Conservation (phyloP, 2,888 invertebrate genomes). For the Philereme transversata region DNA sequence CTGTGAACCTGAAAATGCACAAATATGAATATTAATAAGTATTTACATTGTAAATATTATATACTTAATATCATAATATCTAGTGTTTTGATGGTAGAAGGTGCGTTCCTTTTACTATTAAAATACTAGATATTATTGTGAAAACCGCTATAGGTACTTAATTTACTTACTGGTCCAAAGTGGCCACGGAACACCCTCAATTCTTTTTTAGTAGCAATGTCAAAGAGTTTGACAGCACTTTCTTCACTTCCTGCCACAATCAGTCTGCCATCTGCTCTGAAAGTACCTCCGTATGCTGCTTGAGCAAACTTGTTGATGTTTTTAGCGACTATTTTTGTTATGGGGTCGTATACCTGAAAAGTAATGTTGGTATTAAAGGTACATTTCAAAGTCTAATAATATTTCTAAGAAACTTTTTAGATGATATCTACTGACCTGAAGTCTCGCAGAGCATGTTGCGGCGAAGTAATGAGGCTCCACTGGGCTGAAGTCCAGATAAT, state of each 20-base stretch:
- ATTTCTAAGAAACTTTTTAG: not conserved
- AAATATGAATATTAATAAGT: not conserved
- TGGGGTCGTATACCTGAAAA: constrained; percentile 91
- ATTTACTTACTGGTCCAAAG: constrained; percentile 84
- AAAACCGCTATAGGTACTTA: too few species aligned
- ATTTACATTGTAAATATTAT: constrained; percentile 1
- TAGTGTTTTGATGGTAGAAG: too few species aligned
- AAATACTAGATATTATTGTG: too few species aligned
- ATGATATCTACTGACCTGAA: constrained; percentile 77
- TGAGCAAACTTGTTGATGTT: constrained; percentile 93
- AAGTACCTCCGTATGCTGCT: constrained; percentile 93
- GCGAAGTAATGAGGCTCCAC: constrained; percentile 95
- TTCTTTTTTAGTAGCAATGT: constrained; percentile 91
- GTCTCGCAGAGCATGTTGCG: constrained; percentile 95
- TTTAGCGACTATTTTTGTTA: constrained; percentile 91
- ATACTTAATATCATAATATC: too few species aligned
- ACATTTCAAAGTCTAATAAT: not conserved
- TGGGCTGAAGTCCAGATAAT: constrained; percentile 95
- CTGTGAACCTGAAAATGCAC: constrained; percentile 86
- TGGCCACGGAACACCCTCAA: constrained; percentile 95
- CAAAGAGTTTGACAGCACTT: constrained; percentile 93
- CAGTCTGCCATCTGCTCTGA: constrained; percentile 92
- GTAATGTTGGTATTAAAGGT: not conserved
- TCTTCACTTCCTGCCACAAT: constrained; percentile 96
- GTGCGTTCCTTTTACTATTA: too few species aligned